These are phyloP conservation scores for Chymomyza costata DNA, from an alignment of 1,140 invertebrate genomes.

Conservation along the genomic window DNA sequence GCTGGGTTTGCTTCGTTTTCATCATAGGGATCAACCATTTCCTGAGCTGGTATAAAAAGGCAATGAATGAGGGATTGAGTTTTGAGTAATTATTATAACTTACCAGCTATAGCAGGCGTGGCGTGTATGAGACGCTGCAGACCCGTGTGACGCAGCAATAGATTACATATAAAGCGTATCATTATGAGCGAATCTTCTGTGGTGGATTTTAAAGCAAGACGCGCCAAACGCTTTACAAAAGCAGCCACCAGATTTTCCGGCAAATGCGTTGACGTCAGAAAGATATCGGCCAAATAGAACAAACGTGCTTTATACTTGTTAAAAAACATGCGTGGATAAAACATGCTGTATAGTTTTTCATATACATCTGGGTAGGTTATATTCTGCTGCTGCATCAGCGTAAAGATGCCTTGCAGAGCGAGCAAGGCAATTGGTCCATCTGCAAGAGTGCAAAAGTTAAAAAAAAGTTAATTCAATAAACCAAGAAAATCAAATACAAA, in stretches of 20 bases:
- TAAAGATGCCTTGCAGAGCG: conserved; percentile 94
- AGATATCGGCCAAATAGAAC: conserved; percentile 91
- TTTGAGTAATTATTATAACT: background rate
- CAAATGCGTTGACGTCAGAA: conserved; percentile 94
- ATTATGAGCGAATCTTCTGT: conserved; percentile 87
- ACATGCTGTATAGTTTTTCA: conserved; percentile 93
- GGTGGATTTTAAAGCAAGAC: conserved; percentile 88
- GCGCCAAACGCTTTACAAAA: conserved; percentile 91
- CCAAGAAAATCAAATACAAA: conserved; percentile 21
- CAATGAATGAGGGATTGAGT: too few species aligned
- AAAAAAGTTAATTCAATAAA: background rate
- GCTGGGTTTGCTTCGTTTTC: conserved; percentile 87
- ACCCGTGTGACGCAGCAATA: conserved; percentile 90
- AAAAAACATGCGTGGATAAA: conserved; percentile 91
- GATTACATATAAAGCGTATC: conserved; percentile 89
- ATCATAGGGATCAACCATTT: conserved; percentile 84
- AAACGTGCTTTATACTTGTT: conserved; percentile 91
- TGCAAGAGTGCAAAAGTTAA: conserved; percentile 66
- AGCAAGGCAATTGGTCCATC: conserved; percentile 91
- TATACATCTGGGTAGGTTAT: conserved; percentile 98
- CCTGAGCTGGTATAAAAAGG: conserved; percentile 13
- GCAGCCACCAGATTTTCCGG: conserved; percentile 94
- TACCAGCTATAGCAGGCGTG: conserved; percentile 75
- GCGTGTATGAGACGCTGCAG: conserved; percentile 86
- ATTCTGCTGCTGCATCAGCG: conserved; percentile 93